phyloP scores from a whole-genome alignment of 2,797 vertebrate species.

The Novumbra hubbsi region DNA sequence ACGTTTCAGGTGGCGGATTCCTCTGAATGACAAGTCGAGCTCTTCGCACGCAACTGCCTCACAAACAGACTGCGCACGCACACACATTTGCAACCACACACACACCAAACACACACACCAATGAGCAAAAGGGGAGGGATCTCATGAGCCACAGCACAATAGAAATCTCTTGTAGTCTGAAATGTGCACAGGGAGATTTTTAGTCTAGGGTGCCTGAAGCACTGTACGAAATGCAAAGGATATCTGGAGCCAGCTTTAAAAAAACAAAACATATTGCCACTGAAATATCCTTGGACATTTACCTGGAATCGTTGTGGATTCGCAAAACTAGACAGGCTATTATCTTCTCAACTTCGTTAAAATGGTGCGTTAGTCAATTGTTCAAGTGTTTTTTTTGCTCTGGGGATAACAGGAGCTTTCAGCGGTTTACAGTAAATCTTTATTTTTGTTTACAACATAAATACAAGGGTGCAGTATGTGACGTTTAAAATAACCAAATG shows the following conservation, averaged over 20 bases:
- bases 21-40: slow-evolving; percentile 83
- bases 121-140: slow-evolving; percentile 59
- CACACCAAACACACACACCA: slow-evolving; percentile 33
- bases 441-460: background rate
- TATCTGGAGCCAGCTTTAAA: slow-evolving; percentile 20
- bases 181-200: slow-evolving; percentile 6
- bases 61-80: slow-evolving; percentile 56
- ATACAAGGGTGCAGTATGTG: background rate
- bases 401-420: background rate
- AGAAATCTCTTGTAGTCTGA: slow-evolving; percentile 20
- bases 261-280: slow-evolving; percentile 1
- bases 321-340: slow-evolving; percentile 4
- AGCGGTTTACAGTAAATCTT: background rate
- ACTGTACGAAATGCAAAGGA: slow-evolving; percentile 23
- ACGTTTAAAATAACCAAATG: background rate
- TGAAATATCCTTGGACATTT: slow-evolving; percentile 1
- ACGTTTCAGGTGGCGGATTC: slow-evolving; percentile 85
- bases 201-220: slow-evolving; percentile 10
- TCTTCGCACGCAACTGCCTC: slow-evolving; percentile 84
- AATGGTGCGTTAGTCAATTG: slow-evolving; percentile 16
- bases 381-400: background rate
- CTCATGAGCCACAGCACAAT: slow-evolving; percentile 54
- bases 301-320: slow-evolving; percentile 8
- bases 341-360: background rate
- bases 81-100: background rate